These are phyloP conservation scores for Sander vitreus DNA, from an alignment of 2,113 vertebrate genomes.

Conservation along the genomic window DNA sequence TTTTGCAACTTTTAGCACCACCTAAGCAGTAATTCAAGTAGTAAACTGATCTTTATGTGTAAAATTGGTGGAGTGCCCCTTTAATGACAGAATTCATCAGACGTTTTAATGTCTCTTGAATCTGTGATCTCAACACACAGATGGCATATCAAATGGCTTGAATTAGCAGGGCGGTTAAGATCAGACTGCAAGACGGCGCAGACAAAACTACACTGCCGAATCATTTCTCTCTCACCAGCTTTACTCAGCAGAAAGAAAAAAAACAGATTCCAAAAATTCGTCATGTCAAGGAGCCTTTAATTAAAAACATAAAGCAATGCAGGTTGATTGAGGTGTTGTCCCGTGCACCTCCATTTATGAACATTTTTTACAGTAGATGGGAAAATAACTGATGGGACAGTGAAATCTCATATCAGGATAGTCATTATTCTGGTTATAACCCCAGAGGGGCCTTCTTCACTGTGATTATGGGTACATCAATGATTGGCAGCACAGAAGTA, in stretches of 20 bases:
- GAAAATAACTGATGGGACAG: slow-evolving; percentile 32
- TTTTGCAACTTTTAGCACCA: neutral
- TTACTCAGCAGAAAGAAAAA: neutral
- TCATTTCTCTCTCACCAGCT: neutral
- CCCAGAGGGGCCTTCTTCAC: slow-evolving; percentile 47
- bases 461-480: slow-evolving; percentile 65
- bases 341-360: neutral
- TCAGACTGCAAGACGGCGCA: slow-evolving; percentile 1
- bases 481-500: slow-evolving; percentile 51
- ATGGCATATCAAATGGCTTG: slow-evolving; percentile 46
- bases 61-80: neutral
- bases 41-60: neutral
- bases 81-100: neutral
- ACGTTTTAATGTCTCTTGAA: slow-evolving; percentile 16
- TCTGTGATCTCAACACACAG: slow-evolving; percentile 27
- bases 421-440: slow-evolving; percentile 60
- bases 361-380: slow-evolving; percentile 11
- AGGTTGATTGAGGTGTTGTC: neutral
- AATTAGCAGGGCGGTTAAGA: slow-evolving; percentile 18
- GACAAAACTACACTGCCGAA: neutral
- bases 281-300: neutral
- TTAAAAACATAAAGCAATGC: neutral
- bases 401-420: slow-evolving; percentile 38
- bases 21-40: neutral
- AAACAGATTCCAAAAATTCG: neutral